Conservation (phyloP, 2,113 vertebrate species). For the Psittacara wagleri region DNA sequence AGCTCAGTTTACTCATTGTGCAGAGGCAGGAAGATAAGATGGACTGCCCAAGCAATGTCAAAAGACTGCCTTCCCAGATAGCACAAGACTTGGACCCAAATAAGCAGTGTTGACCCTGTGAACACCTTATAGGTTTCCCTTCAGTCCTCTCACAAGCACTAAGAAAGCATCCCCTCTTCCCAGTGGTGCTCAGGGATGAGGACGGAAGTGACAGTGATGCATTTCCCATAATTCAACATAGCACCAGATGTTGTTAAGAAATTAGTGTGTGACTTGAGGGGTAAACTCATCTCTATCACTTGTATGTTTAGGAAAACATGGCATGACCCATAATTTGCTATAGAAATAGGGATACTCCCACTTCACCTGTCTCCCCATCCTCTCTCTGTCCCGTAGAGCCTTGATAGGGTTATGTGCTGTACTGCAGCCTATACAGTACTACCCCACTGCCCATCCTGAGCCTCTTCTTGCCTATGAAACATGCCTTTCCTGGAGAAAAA, state of each 20-base stretch:
- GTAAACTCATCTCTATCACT: background rate
- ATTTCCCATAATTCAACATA: background rate
- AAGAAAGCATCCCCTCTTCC: background rate
- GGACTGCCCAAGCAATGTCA: background rate
- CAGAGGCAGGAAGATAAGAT: background rate
- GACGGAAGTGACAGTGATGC: background rate
- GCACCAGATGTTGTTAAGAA: background rate
- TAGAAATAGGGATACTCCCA: background rate
- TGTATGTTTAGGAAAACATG: background rate
- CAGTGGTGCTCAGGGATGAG: background rate
- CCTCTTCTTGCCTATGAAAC: background rate
- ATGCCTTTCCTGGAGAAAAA: background rate
- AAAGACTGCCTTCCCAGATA: background rate
- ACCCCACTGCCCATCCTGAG: background rate
- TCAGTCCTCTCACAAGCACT: rapidly evolving
- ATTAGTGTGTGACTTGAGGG: background rate
- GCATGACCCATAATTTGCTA: background rate
- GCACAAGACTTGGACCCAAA: background rate
- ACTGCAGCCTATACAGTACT: background rate
- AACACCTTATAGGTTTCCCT: background rate
- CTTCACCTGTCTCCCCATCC: background rate
- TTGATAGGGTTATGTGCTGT: background rate
- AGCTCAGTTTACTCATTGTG: background rate
- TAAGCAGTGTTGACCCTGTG: background rate
- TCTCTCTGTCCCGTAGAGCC: background rate